Evolutionary conservation across 2,113 vertebrate species (phyloP), one percentile per base, ranked within the genome.

Genomic region (Stegastes partitus): DNA sequence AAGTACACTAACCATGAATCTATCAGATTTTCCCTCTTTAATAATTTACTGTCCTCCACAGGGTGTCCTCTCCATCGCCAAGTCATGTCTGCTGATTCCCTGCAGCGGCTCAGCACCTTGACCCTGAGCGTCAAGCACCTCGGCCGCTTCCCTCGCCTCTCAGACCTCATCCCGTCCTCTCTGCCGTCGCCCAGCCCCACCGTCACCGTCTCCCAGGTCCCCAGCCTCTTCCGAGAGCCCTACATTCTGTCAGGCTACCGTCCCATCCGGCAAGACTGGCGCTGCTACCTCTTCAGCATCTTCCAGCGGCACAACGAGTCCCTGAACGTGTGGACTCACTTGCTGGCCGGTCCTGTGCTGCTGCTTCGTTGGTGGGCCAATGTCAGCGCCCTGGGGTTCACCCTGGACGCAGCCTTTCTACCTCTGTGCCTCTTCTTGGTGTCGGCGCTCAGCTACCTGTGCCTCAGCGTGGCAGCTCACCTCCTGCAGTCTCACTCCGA

Each of bases 301-400:
- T 98, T 99, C 74, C 97, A 97, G 93, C 94, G 94, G 50, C 98
- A 99, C 93, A 99, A 99, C 0, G 97, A 99, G 82, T 95, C 95
- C 54, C 92, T 99, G 72, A 99, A 98, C 0, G 96, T 98, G 0
- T 99, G 98, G 98, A 98, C 96, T 39, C 98, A 98, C 61, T 74
- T 99, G 77, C 86, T 99, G 90, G 95, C 95, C 0, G 94, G 87
- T 0, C 88, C 96, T 54, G 94, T 94, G 0, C 93, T 99, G 69
- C 92, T 98, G 53, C 68, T 97, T 70, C 93, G 94, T 7, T 96
- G 97, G 94, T 95, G 95, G 92, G 88, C 93, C 45, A 95, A 97
- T 1, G 90, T 86, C 0, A 94, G 92, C 18, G 50, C 94, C 0
- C 89, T 94, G 88, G 92, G 91, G 70, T 55, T 94, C 74, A 81